Conservation (phyloP, 2,888 invertebrate species). For the Meghimatium bilineatum region DNA sequence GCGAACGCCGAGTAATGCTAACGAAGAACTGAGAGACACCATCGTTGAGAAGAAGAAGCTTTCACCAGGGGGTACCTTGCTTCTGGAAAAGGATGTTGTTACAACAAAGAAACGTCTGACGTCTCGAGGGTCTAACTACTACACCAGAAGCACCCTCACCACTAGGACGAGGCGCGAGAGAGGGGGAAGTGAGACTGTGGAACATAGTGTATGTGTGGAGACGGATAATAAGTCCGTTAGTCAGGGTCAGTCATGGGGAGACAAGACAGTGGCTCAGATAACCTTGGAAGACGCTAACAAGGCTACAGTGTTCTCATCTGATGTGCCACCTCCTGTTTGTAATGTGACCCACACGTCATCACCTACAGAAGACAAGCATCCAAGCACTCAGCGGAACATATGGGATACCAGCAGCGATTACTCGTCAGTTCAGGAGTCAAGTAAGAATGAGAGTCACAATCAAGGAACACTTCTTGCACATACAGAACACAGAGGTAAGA, state of each 20-base stretch:
- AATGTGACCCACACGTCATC: neutral
- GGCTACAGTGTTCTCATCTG: neutral
- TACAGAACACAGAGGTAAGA: neutral
- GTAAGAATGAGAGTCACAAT: conserved; percentile 51
- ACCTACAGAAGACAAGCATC: conserved; percentile 4
- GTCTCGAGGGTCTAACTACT: conserved; percentile 68
- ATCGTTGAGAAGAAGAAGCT: conserved; percentile 61
- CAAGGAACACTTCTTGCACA: neutral
- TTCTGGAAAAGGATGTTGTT: conserved; percentile 64
- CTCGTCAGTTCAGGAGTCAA: conserved; percentile 58
- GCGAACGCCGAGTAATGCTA: conserved; percentile 63
- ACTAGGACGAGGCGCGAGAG: conserved; percentile 56
- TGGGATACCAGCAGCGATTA: conserved; percentile 61
- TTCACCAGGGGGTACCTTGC: conserved; percentile 62
- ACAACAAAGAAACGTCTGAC: conserved; percentile 65
- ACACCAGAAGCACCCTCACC: conserved; percentile 60
- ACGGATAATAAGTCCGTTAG: conserved; percentile 66
- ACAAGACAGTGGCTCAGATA: conserved; percentile 42
- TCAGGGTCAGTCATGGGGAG: conserved; percentile 57
- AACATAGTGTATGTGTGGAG: conserved; percentile 63
- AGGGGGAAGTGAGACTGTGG: conserved; percentile 60
- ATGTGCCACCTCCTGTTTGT: neutral
- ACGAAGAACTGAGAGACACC: conserved; percentile 65
- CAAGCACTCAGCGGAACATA: neutral
- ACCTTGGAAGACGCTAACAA: conserved; percentile 23